Conservation (phyloP, 2,113 vertebrate species). For the Gorsachius goisagi region DNA sequence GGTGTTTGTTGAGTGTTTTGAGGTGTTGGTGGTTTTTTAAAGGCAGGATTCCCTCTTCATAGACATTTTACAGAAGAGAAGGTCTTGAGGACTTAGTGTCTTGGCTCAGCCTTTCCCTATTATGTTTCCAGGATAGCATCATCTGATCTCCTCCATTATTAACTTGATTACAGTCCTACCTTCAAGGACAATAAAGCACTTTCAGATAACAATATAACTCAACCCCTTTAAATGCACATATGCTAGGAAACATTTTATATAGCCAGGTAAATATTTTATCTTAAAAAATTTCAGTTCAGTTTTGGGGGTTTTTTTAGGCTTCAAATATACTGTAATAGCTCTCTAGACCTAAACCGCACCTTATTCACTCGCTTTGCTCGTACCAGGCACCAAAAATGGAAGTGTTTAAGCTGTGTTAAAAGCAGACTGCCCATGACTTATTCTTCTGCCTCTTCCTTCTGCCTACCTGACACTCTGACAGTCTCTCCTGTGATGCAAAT, state of each 20-base stretch:
- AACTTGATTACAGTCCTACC: neutral
- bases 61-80: neutral
- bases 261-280: neutral
- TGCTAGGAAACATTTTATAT: neutral
- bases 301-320: neutral
- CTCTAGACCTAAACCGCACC: neutral
- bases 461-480: neutral
- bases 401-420: neutral
- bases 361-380: neutral
- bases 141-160: neutral
- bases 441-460: neutral
- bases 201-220: neutral
- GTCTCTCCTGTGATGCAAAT: neutral
- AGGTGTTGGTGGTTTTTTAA: neutral
- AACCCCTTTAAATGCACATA: neutral
- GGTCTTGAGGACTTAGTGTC: neutral
- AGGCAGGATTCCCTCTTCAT: neutral
- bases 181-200: neutral
- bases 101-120: neutral
- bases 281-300: neutral
- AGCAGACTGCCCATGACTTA: neutral
- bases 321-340: neutral
- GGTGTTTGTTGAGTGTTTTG: neutral
- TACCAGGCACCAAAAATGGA: neutral
- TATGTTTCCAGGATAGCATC: neutral